Conservation (phyloP, 2,113 vertebrate genomes). For the Esox niger region DNA sequence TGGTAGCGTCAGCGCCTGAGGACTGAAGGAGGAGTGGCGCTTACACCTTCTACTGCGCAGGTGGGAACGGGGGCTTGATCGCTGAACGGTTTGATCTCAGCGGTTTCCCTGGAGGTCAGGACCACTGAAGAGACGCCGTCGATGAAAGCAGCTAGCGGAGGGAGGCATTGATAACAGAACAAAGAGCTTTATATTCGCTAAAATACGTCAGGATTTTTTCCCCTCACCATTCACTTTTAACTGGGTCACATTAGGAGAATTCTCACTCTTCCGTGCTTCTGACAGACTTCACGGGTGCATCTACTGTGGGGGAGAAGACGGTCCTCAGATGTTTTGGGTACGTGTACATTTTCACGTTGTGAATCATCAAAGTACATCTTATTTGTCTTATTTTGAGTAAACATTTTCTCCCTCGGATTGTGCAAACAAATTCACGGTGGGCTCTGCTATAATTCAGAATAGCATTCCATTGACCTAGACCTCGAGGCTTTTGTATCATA, state of each 20-base stretch:
- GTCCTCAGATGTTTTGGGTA: too few species aligned
- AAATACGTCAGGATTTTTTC: neutral
- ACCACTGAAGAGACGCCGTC: neutral
- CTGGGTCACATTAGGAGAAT: slow-evolving; percentile 2
- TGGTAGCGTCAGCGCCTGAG: neutral
- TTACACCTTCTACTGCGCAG: neutral
- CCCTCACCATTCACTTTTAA: slow-evolving; percentile 13
- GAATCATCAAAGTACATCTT: too few species aligned
- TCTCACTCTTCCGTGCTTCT: neutral
- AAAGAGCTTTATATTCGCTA: slow-evolving; percentile 16
- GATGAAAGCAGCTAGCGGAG: slow-evolving; percentile 7
- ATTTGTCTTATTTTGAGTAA: too few species aligned
- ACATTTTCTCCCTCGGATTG: too few species aligned
- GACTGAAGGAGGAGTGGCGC: neutral
- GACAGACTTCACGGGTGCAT: neutral
- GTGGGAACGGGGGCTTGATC: slow-evolving; percentile 1
- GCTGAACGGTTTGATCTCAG: slow-evolving; percentile 11
- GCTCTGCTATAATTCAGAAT: neutral
- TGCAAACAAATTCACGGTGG: neutral
- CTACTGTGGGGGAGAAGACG: neutral
- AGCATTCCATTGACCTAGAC: neutral
- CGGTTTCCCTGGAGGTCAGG: slow-evolving; percentile 17
- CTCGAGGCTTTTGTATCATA: too few species aligned
- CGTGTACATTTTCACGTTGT: too few species aligned
- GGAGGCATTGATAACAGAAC: slow-evolving; percentile 10